Evolutionary conservation across 2,888 invertebrate genomes (phyloP).

Genomic region (Lithophane semibrunnea): DNA sequence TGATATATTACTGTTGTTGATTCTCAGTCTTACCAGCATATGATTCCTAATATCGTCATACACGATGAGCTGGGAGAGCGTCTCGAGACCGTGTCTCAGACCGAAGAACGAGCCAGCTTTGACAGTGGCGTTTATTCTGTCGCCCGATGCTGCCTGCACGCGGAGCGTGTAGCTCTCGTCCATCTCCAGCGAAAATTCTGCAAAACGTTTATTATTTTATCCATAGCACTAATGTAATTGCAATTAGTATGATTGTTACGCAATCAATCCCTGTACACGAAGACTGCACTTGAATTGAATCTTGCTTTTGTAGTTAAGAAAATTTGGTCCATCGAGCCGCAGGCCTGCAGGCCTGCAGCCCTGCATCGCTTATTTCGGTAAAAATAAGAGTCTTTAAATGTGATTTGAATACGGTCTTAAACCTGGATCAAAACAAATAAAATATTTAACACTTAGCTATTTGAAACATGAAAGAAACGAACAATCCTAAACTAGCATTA

Average conservation of each 20-base stretch:
- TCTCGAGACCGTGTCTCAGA: slow-evolving; percentile 92
- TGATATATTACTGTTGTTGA: too few species aligned
- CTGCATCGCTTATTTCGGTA: background rate
- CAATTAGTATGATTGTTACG: too few species aligned
- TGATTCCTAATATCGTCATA: slow-evolving; percentile 92
- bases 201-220: background rate
- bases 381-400: background rate
- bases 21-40: slow-evolving; percentile 83
- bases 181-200: slow-evolving; percentile 89
- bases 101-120: slow-evolving; percentile 92
- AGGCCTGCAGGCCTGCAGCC: background rate
- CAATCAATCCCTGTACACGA: background rate
- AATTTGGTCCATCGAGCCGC: background rate
- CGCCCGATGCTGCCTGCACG: slow-evolving; percentile 82
- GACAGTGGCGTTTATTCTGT: slow-evolving; percentile 90
- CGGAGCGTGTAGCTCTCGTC: slow-evolving; percentile 91
- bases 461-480: background rate
- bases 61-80: slow-evolving; percentile 92
- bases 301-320: background rate
- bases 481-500: background rate
- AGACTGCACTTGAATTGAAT: background rate
- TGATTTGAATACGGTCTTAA: background rate
- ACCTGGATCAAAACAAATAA: background rate
- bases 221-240: background rate
- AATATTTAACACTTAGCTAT: background rate